Conservation (phyloP, 2,113 vertebrate species). For the Pseudopipra pipra region DNA sequence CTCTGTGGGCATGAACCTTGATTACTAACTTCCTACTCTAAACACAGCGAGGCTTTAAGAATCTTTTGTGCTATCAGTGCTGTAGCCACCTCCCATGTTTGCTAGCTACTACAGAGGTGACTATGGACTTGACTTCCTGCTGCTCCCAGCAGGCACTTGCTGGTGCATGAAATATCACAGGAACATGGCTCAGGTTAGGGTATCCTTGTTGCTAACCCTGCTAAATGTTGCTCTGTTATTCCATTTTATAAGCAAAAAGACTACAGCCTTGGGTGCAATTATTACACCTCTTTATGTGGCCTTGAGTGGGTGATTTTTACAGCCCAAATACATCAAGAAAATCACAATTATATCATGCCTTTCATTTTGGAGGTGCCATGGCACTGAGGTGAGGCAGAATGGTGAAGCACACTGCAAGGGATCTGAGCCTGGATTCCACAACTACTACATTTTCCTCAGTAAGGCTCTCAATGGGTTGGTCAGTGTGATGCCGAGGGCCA, state of each 20-base stretch:
- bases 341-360: neutral
- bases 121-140: rapidly evolving
- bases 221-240: neutral
- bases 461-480: rapidly evolving
- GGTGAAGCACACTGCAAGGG: neutral
- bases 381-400: neutral
- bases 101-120: neutral
- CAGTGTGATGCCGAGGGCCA: neutral
- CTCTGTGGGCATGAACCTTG: neutral
- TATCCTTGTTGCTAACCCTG: neutral
- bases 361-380: neutral
- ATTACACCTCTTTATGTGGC: neutral
- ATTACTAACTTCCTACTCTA: neutral
- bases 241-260: neutral
- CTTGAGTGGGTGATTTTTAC: neutral
- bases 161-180: neutral
- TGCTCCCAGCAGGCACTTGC: neutral
- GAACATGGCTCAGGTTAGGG: neutral
- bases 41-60: neutral
- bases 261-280: neutral
- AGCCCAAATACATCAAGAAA: neutral
- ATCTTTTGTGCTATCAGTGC: neutral
- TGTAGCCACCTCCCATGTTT: neutral
- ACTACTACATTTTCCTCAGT: neutral
- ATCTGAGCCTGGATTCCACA: neutral